Evolutionary conservation across 2,797 vertebrate genomes (phyloP).

Genomic region (Gorsachius magnificus): DNA sequence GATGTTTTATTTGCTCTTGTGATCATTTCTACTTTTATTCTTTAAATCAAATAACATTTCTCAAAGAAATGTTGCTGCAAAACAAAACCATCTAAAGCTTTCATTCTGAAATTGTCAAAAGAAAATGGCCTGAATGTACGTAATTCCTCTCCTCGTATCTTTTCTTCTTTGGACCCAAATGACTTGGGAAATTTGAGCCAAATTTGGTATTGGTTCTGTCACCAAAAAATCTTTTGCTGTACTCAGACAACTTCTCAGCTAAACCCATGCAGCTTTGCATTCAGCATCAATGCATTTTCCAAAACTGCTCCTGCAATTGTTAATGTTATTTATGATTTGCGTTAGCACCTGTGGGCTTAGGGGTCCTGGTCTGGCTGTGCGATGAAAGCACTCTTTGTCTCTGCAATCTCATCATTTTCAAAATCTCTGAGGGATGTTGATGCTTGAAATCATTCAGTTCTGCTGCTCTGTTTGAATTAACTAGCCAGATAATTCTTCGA

Average conservation of each 20-base stretch:
- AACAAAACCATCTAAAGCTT: not conserved
- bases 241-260: not conserved
- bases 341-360: not conserved
- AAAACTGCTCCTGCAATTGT: not conserved
- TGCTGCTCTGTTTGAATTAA: conserved; percentile 1
- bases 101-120: not conserved
- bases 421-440: not conserved
- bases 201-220: not conserved
- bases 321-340: conserved; percentile 3
- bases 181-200: not conserved
- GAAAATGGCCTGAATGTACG: not conserved
- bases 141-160: not conserved
- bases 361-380: not conserved
- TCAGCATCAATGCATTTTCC: not conserved
- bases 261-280: not conserved
- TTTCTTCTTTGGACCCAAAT: not conserved
- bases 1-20: not conserved
- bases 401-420: conserved; percentile 1
- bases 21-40: not conserved
- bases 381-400: not conserved
- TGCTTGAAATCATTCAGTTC: not conserved
- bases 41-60: not conserved
- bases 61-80: not conserved
- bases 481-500: conserved; percentile 7
- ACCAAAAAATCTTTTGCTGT: not conserved